Conservation (phyloP, 2,888 invertebrate genomes). For the Tholera decimalis region DNA sequence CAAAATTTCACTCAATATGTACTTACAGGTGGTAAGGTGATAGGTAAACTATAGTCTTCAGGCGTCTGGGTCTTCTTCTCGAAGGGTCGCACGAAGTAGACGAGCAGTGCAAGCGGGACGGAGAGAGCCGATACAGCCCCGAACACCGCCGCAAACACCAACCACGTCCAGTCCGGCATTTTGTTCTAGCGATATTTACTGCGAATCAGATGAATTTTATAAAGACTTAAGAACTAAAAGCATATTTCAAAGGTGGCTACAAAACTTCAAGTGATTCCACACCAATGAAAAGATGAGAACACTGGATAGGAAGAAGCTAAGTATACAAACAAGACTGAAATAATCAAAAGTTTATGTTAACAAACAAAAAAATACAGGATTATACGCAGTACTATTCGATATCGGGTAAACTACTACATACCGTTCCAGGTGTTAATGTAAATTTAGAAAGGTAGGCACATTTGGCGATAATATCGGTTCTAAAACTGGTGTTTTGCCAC, state of each 20-base stretch:
- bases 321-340: conserved; percentile 3
- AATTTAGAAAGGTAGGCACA: conserved; percentile 1
- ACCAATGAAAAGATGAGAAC: conserved; percentile 16
- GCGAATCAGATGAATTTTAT: conserved; percentile 32
- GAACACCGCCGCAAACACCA: conserved; percentile 82
- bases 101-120: conserved; percentile 79
- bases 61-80: conserved; percentile 76
- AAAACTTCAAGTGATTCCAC: conserved; percentile 8
- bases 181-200: conserved; percentile 65
- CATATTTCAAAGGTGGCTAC: background rate
- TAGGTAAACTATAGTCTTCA: conserved; percentile 75
- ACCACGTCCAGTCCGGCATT: conserved; percentile 89
- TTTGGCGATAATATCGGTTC: conserved; percentile 26
- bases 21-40: conserved; percentile 86
- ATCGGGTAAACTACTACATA: conserved; percentile 38
- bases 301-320: conserved; percentile 14
- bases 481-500: conserved; percentile 41
- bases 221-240: conserved; percentile 1
- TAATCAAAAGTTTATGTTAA: conserved; percentile 18
- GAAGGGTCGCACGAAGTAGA: conserved; percentile 83
- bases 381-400: conserved; percentile 16
- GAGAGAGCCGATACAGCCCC: conserved; percentile 84
- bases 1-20: background rate
- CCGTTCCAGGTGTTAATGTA: conserved; percentile 37
- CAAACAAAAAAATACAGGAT: conserved; percentile 32